Evolutionary conservation across 2,888 invertebrate genomes (phyloP).

Genomic region (Drosophila neoperkinsi): DNA sequence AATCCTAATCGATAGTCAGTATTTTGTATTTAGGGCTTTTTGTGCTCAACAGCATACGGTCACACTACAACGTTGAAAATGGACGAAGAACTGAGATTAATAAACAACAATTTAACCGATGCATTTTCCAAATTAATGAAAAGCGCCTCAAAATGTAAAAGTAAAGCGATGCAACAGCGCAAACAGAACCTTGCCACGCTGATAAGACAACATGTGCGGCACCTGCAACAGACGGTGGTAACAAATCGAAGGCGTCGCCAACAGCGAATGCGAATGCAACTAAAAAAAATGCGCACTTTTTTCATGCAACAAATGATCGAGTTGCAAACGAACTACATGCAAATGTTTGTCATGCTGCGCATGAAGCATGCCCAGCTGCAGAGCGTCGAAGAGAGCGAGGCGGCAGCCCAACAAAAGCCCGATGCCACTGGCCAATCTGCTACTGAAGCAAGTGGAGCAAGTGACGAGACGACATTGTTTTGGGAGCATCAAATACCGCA

Average conservation of each 20-base stretch:
- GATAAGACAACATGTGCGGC: conserved; percentile 71
- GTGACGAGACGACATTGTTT: conserved; percentile 22
- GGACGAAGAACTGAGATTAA: conserved; percentile 51
- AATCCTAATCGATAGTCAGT: background rate
- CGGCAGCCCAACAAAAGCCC: background rate
- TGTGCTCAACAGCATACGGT: background rate
- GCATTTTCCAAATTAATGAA: conserved; percentile 41
- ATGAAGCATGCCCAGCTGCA: conserved; percentile 44
- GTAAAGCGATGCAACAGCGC: conserved; percentile 23
- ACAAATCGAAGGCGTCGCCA: conserved; percentile 75
- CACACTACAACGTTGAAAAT: conserved; percentile 25
- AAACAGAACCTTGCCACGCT: conserved; percentile 53
- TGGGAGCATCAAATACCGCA: conserved; percentile 55
- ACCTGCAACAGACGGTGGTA: conserved; percentile 77
- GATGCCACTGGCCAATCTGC: background rate
- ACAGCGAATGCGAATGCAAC: conserved; percentile 68
- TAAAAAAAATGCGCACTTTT: conserved; percentile 71
- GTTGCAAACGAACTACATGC: conserved; percentile 76
- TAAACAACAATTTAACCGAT: conserved; percentile 46
- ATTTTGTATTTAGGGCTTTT: background rate
- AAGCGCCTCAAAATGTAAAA: background rate
- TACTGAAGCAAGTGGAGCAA: background rate
- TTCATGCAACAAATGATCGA: conserved; percentile 80
- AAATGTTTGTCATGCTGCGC: conserved; percentile 66
- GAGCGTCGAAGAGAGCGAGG: background rate